Base-by-base conservation (phyloP, 1,140 invertebrate species). In the Lineus longissimus region DNA sequence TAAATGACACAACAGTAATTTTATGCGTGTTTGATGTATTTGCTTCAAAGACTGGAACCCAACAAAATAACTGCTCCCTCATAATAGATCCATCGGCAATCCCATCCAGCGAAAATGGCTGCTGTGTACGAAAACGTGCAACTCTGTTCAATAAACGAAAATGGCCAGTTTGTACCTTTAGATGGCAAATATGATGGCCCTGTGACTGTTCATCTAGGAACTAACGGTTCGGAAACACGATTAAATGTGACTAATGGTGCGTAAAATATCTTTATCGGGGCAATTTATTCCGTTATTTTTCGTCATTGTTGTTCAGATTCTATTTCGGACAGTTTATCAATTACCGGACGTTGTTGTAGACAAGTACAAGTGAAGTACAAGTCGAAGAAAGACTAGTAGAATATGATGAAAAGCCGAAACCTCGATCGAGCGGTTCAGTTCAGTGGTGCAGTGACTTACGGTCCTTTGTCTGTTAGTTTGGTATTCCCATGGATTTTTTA, bases 121-220 rank as follows among this genome's bases (percentile, higher is more conserved):
- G 75, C 72, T 51, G 67, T 64, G 66, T 77, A 75, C 68, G 74
- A 76, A 73, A 79, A 79, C 76, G 77, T 79, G 77, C 74, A 69
- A 25, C 68, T 79, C 56, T 67, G 65, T 31, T 65, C 68, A 41
- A 67, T 73, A 9, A 63, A 67, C 40, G 76, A 77, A 67, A 70
- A 74, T 65, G 71, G 70, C 41, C 68, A 75, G 64, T 72, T 74
- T 47, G 59, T 69, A 61, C 54, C 33, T 36, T 51, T 51, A n/a
- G 47, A 51, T 51, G 47, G 60, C 55, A 31, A 65, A 31, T 63
- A 54, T 9, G 72, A 73, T 27, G 59, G 64, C 60, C 67, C 65
- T 22, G 27, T 68, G 17, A 67, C 56, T 55, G 41, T 79, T 45
- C 69, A 73, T 15, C 59, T 76, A 22, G 62, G 61, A 25, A 58